Evolutionary conservation across 2,113 vertebrate species (phyloP).

Genomic region (Tor tambroides): DNA sequence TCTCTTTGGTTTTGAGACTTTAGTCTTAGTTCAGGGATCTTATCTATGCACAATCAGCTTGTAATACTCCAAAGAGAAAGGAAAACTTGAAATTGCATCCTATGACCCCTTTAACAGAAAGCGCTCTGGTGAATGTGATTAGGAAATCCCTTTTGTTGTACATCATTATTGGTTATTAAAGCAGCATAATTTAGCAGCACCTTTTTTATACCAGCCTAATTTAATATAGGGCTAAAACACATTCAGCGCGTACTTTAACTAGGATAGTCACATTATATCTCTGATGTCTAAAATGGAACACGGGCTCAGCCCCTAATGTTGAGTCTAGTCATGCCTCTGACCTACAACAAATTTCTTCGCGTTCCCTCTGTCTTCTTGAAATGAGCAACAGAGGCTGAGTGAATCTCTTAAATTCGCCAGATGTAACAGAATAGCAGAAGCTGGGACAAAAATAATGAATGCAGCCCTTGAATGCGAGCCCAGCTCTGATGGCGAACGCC

Average conservation of each 20-base stretch:
- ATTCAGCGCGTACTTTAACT: neutral
- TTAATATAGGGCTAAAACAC: neutral
- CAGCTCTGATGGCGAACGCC: neutral
- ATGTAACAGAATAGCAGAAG: slow-evolving; percentile 8
- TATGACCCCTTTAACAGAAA: too few relatives aligned
- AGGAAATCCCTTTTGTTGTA: neutral
- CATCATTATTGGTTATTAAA: too few relatives aligned
- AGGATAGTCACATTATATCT: neutral
- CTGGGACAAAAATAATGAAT: neutral
- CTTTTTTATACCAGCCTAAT: neutral
- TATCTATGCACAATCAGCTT: too few relatives aligned
- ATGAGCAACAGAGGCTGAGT: neutral
- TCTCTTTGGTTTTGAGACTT: too few relatives aligned
- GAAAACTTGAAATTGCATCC: too few relatives aligned
- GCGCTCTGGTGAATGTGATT: neutral
- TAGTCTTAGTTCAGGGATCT: too few relatives aligned
- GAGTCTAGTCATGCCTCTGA: neutral
- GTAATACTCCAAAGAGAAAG: too few relatives aligned
- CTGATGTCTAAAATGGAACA: neutral
- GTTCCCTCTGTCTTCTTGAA: slow-evolving; percentile 1
- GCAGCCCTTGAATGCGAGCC: neutral
- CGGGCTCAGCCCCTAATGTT: neutral
- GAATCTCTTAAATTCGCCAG: neutral
- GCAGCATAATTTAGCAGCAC: too few relatives aligned
- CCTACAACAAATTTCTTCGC: slow-evolving; percentile 8